Percentiles rank a stretch among this genome's conserved stretches.
phyloP scores from a whole-genome alignment of 1,140 invertebrate species.

The Dreissena rostriformis region DNA sequence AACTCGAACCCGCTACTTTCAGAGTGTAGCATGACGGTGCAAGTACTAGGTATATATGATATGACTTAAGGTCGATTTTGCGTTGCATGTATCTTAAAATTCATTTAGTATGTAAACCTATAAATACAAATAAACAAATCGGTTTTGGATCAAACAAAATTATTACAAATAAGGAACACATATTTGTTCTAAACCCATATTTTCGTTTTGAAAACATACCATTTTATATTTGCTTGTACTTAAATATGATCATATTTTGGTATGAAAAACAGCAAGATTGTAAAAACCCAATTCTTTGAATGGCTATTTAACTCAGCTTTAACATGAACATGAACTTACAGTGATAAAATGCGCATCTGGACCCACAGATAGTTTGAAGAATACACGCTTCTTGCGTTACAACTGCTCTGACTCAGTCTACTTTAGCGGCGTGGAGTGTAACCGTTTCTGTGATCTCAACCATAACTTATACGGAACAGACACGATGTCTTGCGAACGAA shows the following conservation, averaged over 20 bases:
- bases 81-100: too few relatives aligned
- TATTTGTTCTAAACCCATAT: not conserved
- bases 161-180: too few relatives aligned
- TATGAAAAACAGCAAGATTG: too few relatives aligned
- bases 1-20: not conserved
- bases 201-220: not conserved
- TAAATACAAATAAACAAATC: too few relatives aligned
- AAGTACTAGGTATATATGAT: not conserved
- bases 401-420: constrained; percentile 15
- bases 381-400: constrained; percentile 2
- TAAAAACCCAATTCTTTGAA: too few relatives aligned
- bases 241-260: too few relatives aligned
- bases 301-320: too few relatives aligned
- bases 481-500: constrained; percentile 20
- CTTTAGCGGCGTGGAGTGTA: constrained; percentile 10
- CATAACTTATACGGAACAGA: constrained; percentile 4
- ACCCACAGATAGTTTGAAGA: constrained; percentile 5
- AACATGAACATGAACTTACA: too few relatives aligned
- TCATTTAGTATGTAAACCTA: too few relatives aligned
- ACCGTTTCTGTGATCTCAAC: constrained; percentile 11
- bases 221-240: not conserved
- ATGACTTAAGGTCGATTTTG: too few relatives aligned
- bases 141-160: too few relatives aligned
- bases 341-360: constrained; percentile 23
- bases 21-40: not conserved